Percentiles rank a stretch among this genome's conserved stretches.
These are phyloP conservation scores for Rhopalosiphum nymphaeae DNA, from an alignment of 2,888 invertebrate species.

Conservation along the genomic window DNA sequence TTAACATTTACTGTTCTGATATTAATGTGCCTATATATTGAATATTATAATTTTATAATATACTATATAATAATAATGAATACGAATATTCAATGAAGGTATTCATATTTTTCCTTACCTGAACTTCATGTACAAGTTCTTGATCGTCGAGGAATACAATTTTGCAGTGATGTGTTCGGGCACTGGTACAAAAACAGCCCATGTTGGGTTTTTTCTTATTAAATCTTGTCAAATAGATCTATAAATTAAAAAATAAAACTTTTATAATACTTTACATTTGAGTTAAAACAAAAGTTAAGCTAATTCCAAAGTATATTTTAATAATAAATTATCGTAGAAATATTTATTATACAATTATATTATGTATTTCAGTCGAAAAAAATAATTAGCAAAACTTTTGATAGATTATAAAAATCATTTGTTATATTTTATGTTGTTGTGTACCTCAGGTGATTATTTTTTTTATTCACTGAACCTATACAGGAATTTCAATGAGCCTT, in stretches of 20 bases:
- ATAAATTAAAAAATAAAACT: background rate
- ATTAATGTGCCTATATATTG: background rate
- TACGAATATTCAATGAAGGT: background rate
- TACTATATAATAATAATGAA: background rate
- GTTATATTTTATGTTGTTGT: slow-evolving; percentile 19
- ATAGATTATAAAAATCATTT: background rate
- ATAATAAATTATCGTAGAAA: background rate
- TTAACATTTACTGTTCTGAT: background rate
- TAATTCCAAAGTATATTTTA: background rate
- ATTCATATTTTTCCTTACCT: slow-evolving; percentile 74
- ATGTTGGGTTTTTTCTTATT: slow-evolving; percentile 67
- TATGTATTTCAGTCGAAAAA: slow-evolving; percentile 14
- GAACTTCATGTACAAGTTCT: slow-evolving; percentile 89
- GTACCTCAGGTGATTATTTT: background rate
- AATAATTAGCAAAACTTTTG: slow-evolving; percentile 26
- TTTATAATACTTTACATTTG: background rate
- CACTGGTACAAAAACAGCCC: slow-evolving; percentile 71
- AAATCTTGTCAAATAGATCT: slow-evolving; percentile 2
- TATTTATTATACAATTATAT: background rate
- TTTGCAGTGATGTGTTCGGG: slow-evolving; percentile 77
- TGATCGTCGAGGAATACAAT: slow-evolving; percentile 91
- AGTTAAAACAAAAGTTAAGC: background rate
- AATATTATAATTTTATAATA: background rate
- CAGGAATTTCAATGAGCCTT: slow-evolving; percentile 22
- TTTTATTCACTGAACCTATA: slow-evolving; percentile 2